Evolutionary conservation across 2,797 vertebrate genomes (phyloP), one percentile per base, ranked within the genome.

Genomic region (Anguilla pacifica): DNA sequence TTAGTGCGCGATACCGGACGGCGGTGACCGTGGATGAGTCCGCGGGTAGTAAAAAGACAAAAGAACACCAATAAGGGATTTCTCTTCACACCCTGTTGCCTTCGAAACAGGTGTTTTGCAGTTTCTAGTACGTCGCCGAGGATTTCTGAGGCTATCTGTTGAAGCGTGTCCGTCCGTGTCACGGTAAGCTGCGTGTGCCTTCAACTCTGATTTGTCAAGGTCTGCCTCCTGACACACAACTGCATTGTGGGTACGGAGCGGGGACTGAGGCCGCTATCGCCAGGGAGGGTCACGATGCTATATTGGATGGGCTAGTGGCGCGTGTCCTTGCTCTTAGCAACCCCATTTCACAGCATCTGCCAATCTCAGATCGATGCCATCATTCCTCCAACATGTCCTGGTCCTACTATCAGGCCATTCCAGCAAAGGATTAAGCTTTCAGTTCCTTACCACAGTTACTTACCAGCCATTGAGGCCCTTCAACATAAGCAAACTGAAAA

Each of bases 331-430:
- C 39, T 43, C 57, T 25, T 25, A 35, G 86, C 79, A 53, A 83
- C 86, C 72, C 61, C 61, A 83, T 87, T 87, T 87, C 59, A 51
- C 79, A 83, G 19, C 13, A 43, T 51, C 86, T 70, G 53, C 83
- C 53, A 57, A 46, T 85, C 84, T 61, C 55, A 81, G 55, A 79
- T 85, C 70, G 15, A 77, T 31, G 53, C 51, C n/a, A 59, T 85
- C 72, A 72, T 51, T 13, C 72, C 39, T 77, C 17, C 72, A 77
- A 43, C 35, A 35, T 35, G 70, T 7, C 25, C 28, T 17, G 70
- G 70, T 74, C 28, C n/a, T 35, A 31, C 13, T 3, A 39, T 77
- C 72, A 39, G 72, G 15, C 72, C 31, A 77, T 1, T 77, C 31
- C 31, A 77, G 31, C 11, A 35, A 77, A 77, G 39, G 19, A 22